These are phyloP conservation scores for Periphyllus acericola DNA, from an alignment of 2,888 invertebrate genomes.

Conservation along the genomic window DNA sequence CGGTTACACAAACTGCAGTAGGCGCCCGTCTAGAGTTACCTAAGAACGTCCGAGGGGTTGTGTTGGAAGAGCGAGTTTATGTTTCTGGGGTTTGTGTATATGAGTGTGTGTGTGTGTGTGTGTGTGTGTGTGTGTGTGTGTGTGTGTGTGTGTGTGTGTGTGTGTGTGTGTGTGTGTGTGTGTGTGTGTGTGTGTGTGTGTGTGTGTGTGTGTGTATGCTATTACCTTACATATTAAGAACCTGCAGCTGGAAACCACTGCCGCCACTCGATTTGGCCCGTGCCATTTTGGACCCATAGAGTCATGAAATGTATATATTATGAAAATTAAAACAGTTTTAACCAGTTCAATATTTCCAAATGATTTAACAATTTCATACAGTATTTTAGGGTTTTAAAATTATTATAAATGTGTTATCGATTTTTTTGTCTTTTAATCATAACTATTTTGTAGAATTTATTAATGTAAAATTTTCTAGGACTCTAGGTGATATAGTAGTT, in stretches of 20 bases:
- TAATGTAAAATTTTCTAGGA: background rate
- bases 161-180: background rate
- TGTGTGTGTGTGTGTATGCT: background rate
- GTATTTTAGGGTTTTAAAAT: background rate
- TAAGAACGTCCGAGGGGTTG: conserved; percentile 51
- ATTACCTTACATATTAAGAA: conserved; percentile 56
- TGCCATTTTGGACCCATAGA: conserved; percentile 49
- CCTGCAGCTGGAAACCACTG: conserved; percentile 56
- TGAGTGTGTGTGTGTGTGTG: background rate
- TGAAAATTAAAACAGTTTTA: conserved; percentile 54
- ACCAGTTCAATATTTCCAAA: conserved; percentile 35
- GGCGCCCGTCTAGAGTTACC: conserved; percentile 58
- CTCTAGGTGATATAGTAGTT: background rate
- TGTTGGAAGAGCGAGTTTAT: conserved; percentile 41
- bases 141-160: background rate
- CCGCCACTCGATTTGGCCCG: conserved; percentile 53
- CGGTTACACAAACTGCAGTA: conserved; percentile 58
- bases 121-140: background rate
- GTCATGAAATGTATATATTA: conserved; percentile 12
- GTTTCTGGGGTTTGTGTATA: conserved; percentile 31
- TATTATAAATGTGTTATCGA: background rate
- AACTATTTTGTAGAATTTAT: background rate
- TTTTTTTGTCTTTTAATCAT: background rate
- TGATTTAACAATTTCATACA: background rate
- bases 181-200: conserved; percentile 20